Evolutionary conservation across 2,888 invertebrate species (phyloP).

Genomic region (Saturnia pavonia): DNA sequence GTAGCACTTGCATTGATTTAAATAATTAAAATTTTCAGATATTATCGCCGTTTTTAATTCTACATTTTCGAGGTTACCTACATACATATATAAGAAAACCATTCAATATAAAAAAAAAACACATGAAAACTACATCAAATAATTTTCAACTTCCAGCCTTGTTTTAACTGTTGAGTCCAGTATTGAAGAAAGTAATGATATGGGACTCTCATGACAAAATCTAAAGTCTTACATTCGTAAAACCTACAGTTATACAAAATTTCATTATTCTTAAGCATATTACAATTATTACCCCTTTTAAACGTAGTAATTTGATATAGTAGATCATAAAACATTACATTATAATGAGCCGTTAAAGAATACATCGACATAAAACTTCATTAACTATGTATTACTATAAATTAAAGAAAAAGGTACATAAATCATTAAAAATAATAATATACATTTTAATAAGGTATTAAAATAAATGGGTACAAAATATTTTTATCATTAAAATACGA

Average conservation of each 20-base stretch:
- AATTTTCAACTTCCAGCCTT: background rate
- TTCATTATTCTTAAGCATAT: background rate
- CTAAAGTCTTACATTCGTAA: background rate
- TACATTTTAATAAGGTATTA: background rate
- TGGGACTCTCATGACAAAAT: background rate
- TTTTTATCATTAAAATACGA: background rate
- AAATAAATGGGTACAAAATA: background rate
- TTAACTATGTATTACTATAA: background rate
- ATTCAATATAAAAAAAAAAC: background rate
- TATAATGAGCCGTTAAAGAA: background rate
- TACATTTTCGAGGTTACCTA: background rate
- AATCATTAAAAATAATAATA: background rate
- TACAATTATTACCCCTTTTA: background rate
- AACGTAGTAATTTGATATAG: background rate
- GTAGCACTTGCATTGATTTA: background rate
- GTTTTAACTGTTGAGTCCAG: background rate
- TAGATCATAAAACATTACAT: background rate
- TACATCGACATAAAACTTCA: background rate
- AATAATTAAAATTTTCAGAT: background rate
- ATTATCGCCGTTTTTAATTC: background rate
- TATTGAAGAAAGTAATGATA: background rate
- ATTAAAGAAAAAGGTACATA: background rate
- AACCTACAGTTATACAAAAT: background rate
- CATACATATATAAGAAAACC: background rate
- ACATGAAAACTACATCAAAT: background rate